Conservation (phyloP, 2,113 vertebrate species). For the Aplodontia rufa region DNA sequence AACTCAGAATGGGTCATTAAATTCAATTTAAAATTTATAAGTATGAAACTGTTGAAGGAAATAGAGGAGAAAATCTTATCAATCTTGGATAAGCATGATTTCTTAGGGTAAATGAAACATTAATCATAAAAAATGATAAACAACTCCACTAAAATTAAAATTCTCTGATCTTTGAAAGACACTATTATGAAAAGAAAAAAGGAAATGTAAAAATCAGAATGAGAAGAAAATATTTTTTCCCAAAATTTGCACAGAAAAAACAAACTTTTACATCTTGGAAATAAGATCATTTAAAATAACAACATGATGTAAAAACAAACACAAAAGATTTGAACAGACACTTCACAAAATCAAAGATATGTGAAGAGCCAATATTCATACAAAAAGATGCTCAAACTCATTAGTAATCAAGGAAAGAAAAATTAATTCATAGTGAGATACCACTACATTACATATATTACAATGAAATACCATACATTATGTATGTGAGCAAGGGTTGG, state of each 20-base stretch:
- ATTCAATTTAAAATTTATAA: conserved; percentile 11
- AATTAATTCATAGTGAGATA: not conserved
- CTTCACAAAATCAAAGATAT: not conserved
- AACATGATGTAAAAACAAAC: not conserved
- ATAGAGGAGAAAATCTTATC: not conserved
- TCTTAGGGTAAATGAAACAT: not conserved
- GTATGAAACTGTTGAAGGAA: not conserved
- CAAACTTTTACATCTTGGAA: not conserved
- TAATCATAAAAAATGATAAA: not conserved
- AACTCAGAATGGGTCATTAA: conserved; percentile 10
- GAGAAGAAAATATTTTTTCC: not conserved
- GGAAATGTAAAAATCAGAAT: not conserved
- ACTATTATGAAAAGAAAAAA: not conserved
- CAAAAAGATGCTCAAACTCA: not conserved
- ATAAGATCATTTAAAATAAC: not conserved
- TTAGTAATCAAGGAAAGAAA: not conserved
- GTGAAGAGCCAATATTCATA: not conserved
- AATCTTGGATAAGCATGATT: not conserved
- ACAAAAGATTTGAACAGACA: not conserved
- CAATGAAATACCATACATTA: not conserved
- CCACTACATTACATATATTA: no score
- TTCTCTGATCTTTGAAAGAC: conserved; percentile 18
- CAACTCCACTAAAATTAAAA: not conserved
- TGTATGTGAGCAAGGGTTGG: not conserved
- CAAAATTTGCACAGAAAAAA: not conserved